Conservation (phyloP, 1,140 invertebrate species). For the Neodiprion pinetum region DNA sequence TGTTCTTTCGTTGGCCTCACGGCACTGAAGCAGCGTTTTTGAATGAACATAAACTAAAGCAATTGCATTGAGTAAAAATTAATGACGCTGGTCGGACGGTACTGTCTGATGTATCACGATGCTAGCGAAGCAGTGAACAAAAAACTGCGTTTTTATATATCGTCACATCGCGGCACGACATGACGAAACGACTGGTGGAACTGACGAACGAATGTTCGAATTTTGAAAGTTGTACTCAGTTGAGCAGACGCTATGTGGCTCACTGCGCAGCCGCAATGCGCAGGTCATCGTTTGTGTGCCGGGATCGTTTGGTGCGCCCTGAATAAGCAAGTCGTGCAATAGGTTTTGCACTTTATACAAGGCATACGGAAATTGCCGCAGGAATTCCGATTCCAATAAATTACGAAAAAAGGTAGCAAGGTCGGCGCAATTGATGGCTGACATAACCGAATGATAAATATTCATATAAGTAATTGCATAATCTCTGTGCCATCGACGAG, state of each 20-base stretch:
- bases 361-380: neutral
- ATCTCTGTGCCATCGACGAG: no score
- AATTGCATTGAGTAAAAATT: no score
- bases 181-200: neutral
- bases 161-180: neutral
- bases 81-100: no score
- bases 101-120: neutral
- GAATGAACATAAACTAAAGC: neutral
- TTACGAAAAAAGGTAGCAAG: no score
- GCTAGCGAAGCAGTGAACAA: neutral
- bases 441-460: no score
- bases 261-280: neutral
- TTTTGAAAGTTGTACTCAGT: neutral
- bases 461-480: no score
- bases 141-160: neutral
- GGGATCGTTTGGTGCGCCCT: neutral
- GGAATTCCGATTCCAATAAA: no score
- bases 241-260: neutral
- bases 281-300: conserved; percentile 4
- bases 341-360: neutral
- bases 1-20: neutral
- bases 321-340: neutral
- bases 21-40: neutral
- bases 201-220: neutral
- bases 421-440: no score